phyloP scores from a whole-genome alignment of 2,797 vertebrate genomes.

The Scolopax rusticola region DNA sequence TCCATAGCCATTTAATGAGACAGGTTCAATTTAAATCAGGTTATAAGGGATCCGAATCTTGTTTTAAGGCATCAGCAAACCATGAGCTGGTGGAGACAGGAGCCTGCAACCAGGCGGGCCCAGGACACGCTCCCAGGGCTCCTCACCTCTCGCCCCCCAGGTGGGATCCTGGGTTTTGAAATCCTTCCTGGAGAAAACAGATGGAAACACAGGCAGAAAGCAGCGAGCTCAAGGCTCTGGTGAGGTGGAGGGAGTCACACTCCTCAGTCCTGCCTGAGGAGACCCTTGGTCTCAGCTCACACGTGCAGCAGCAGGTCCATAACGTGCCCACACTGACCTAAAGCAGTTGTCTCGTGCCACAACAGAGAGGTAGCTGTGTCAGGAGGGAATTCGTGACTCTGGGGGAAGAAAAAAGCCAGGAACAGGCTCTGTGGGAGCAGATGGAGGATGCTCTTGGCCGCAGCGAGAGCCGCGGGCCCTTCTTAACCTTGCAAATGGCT shows the following conservation, averaged over 20 bases:
- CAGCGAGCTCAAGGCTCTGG: rapidly evolving
- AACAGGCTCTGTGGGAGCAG: conserved; percentile 25
- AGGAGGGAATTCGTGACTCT: background rate
- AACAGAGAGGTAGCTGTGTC: background rate
- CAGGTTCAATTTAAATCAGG: background rate
- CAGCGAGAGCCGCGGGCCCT: background rate
- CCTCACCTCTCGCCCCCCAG: rapidly evolving
- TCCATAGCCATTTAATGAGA: background rate
- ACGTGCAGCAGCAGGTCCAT: rapidly evolving
- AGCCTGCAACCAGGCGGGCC: rapidly evolving
- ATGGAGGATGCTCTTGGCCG: background rate
- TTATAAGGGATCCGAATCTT: rapidly evolving
- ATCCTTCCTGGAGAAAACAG: background rate
- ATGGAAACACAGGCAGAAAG: background rate
- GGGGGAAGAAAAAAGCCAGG: background rate
- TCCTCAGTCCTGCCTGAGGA: rapidly evolving
- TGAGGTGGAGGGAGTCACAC: background rate
- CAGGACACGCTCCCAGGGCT: background rate
- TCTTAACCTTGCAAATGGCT: conserved; percentile 35
- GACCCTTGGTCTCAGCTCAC: background rate
- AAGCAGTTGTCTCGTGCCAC: background rate
- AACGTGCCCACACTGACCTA: rapidly evolving
- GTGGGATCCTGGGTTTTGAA: background rate
- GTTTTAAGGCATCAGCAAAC: background rate
- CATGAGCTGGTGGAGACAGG: background rate